Percentiles rank a stretch among this genome's conserved stretches.
These are phyloP conservation scores for Hemaris fuciformis DNA, from an alignment of 2,888 invertebrate genomes.

Conservation along the genomic window DNA sequence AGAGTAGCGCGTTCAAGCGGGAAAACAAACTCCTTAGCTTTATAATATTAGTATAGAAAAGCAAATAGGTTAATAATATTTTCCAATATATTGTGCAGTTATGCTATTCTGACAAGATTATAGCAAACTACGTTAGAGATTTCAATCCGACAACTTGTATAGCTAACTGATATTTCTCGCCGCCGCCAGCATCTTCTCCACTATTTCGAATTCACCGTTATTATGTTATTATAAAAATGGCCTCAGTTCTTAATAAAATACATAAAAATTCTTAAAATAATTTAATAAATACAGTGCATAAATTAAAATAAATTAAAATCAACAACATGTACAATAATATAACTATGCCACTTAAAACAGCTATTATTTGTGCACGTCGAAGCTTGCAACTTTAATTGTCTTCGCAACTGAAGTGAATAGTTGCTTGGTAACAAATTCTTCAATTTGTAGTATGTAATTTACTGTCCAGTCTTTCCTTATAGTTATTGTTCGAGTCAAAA, in stretches of 20 bases:
- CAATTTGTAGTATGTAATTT: conserved; percentile 17
- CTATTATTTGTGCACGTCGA: not conserved
- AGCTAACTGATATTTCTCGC: no score
- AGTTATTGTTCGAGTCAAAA: conserved; percentile 20
- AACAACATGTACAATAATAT: conserved; percentile 11
- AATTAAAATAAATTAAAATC: conserved; percentile 18
- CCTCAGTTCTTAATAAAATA: not conserved
- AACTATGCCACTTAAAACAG: not conserved
- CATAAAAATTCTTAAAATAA: not conserved
- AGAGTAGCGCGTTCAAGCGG: no score
- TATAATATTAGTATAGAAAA: no score
- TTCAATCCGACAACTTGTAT: no score
- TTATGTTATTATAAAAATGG: no score
- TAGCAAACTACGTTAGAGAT: no score
- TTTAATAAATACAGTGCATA: conserved; percentile 2
- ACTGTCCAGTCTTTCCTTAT: conserved; percentile 43
- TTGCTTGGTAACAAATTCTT: not conserved
- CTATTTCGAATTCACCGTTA: no score
- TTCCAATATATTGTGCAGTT: no score
- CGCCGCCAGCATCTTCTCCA: no score
- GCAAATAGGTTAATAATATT: no score
- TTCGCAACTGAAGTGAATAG: not conserved
- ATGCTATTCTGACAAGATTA: no score
- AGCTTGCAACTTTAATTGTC: not conserved
- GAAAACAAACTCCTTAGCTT: no score